These are phyloP conservation scores for Heliconius hewitsoni DNA, from an alignment of 1,140 invertebrate species.

Conservation along the genomic window DNA sequence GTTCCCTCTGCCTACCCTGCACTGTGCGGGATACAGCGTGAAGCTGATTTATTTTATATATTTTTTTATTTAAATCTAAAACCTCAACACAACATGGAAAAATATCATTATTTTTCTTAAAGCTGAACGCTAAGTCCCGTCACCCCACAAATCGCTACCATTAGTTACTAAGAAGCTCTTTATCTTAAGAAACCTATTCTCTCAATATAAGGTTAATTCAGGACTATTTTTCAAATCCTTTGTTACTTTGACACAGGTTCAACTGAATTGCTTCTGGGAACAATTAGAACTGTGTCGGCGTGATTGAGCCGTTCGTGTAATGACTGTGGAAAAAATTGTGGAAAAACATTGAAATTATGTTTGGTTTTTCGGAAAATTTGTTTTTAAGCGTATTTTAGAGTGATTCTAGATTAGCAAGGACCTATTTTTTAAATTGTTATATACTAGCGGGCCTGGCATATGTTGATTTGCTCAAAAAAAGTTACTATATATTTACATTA, in stretches of 20 bases:
- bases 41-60: too few relatives aligned
- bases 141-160: not conserved
- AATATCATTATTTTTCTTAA: not conserved
- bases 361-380: not conserved
- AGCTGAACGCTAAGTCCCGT: not conserved
- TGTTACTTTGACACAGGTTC: conserved; percentile 19
- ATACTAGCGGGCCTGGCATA: too few relatives aligned
- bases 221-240: conserved; percentile 15
- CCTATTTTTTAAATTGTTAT: too few relatives aligned
- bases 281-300: not conserved
- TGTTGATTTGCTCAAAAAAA: too few relatives aligned
- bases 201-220: conserved; percentile 15
- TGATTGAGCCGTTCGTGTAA: not conserved
- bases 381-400: not conserved
- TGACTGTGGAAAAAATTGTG: not conserved
- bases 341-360: not conserved
- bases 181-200: conserved; percentile 18
- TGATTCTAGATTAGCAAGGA: too few relatives aligned
- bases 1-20: too few relatives aligned
- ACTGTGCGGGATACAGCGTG: too few relatives aligned
- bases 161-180: conserved; percentile 18
- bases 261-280: not conserved
- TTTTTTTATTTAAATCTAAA: not conserved
- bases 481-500: too few relatives aligned
- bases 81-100: not conserved